Conservation (phyloP, 2,888 invertebrate genomes). For the Blera fallax region DNA sequence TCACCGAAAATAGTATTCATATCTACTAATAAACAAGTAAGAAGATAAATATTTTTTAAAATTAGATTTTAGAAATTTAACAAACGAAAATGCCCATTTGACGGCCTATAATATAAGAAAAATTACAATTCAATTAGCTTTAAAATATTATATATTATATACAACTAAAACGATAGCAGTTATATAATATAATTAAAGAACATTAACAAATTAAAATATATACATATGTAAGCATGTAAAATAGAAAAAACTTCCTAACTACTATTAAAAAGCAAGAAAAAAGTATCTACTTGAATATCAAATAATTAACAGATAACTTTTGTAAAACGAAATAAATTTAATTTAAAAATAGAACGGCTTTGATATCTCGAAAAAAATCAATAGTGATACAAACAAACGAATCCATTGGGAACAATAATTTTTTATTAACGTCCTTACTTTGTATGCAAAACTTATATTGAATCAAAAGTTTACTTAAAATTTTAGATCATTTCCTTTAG, state of each 20-base stretch:
- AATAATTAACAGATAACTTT: neutral
- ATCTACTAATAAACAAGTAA: slow-evolving; percentile 1
- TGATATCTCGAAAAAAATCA: neutral
- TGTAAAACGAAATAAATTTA: neutral
- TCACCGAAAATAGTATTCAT: slow-evolving; percentile 18
- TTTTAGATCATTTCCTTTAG: neutral
- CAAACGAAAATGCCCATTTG: slow-evolving; percentile 5
- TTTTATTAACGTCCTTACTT: neutral
- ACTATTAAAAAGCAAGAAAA: neutral
- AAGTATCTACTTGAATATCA: neutral
- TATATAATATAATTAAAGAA: neutral
- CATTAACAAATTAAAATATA: neutral
- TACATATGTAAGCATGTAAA: neutral
- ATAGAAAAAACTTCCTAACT: neutral
- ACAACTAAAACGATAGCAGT: slow-evolving; percentile 15
- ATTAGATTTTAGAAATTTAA: slow-evolving; percentile 2
- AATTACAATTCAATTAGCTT: slow-evolving; percentile 54
- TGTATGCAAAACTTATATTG: no score
- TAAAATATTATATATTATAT: slow-evolving; percentile 42
- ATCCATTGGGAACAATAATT: neutral
- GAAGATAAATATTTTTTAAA: neutral
- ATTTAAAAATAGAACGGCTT: neutral
- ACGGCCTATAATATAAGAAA: neutral
- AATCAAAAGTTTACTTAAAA: neutral
- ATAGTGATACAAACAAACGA: neutral